These are phyloP conservation scores for Microctenopoma steveboyesi DNA, from an alignment of 2,797 vertebrate species.

Conservation along the genomic window DNA sequence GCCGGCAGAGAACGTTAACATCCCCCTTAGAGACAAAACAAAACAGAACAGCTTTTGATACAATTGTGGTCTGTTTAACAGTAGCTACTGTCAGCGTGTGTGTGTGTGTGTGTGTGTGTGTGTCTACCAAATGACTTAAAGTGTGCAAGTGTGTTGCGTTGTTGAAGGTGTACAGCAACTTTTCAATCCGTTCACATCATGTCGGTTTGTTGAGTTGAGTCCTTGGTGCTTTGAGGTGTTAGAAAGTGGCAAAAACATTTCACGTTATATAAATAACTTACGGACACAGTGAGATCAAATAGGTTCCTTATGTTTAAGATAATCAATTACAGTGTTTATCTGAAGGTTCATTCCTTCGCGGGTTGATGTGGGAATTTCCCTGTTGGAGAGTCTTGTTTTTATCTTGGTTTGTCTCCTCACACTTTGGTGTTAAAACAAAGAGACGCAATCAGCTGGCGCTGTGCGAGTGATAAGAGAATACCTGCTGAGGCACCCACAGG, in stretches of 20 bases:
- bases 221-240: neutral
- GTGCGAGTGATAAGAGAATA: conserved; percentile 76
- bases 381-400: conserved; percentile 68
- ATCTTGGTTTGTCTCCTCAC: conserved; percentile 69
- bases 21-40: conserved; percentile 67
- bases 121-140: conserved; percentile 8
- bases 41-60: conserved; percentile 64
- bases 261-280: conserved; percentile 9
- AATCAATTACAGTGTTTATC: conserved; percentile 37
- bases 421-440: conserved; percentile 71
- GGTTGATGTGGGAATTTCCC: conserved; percentile 44
- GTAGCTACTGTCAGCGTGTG: conserved; percentile 24
- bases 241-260: neutral
- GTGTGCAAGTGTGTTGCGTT: conserved; percentile 4
- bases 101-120: conserved; percentile 3
- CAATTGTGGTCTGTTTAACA: conserved; percentile 51
- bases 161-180: neutral
- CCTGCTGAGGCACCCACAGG: conserved; percentile 79
- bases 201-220: neutral
- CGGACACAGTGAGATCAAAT: conserved; percentile 34
- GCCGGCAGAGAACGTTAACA: conserved; percentile 67
- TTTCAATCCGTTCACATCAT: neutral
- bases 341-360: conserved; percentile 16
- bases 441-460: conserved; percentile 71
- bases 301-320: neutral